These are phyloP conservation scores for Sarcoramphus papa DNA, from an alignment of 2,797 vertebrate species.

Conservation along the genomic window DNA sequence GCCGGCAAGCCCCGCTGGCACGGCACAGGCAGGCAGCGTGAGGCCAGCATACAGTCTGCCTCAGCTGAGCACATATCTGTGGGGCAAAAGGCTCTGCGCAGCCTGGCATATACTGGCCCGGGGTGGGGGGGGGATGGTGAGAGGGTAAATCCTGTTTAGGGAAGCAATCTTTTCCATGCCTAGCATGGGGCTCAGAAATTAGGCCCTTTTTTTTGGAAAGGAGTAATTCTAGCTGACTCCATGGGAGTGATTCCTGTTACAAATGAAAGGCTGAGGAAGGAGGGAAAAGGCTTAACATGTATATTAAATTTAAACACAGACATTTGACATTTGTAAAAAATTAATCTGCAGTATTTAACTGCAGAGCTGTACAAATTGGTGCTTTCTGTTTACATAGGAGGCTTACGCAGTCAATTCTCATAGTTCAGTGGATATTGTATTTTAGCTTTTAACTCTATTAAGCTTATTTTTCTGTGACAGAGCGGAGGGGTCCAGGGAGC, in stretches of 20 bases:
- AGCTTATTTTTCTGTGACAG: slow-evolving; percentile 22
- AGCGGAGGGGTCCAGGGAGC: neutral
- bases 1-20: neutral
- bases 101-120: neutral
- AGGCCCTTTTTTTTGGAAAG: neutral
- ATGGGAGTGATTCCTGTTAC: neutral
- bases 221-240: slow-evolving; percentile 20
- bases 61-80: neutral
- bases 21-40: neutral
- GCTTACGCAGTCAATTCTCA: slow-evolving; percentile 40
- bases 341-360: slow-evolving; percentile 43
- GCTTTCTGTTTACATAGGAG: slow-evolving; percentile 49
- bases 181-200: neutral
- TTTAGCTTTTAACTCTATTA: slow-evolving; percentile 55
- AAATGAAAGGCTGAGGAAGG: slow-evolving; percentile 20
- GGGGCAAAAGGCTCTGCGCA: neutral
- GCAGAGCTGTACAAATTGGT: slow-evolving; percentile 35
- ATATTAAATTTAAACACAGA: slow-evolving; percentile 48
- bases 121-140: neutral
- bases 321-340: slow-evolving; percentile 53
- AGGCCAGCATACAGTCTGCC: neutral
- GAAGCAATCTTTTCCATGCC: neutral
- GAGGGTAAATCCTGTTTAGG: neutral
- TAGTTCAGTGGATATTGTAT: slow-evolving; percentile 39
- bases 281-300: neutral